phyloP scores from a whole-genome alignment of 2,888 invertebrate genomes.

The Hirtodrosophila duncani region DNA sequence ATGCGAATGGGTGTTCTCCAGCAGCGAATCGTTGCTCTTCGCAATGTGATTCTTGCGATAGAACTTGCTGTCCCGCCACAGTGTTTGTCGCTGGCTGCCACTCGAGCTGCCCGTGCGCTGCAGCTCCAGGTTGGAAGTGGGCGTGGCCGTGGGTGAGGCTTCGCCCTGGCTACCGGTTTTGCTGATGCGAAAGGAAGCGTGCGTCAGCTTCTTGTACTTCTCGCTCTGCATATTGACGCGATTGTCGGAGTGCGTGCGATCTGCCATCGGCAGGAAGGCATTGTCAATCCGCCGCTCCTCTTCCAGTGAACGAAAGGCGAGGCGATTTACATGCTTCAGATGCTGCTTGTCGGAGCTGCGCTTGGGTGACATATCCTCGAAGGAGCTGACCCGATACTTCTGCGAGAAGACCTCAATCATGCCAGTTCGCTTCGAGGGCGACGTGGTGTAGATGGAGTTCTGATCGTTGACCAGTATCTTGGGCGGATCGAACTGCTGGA shows the following conservation, averaged over 20 bases:
- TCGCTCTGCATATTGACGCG: conserved; percentile 77
- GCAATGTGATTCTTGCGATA: conserved; percentile 78
- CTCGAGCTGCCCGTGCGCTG: conserved; percentile 65
- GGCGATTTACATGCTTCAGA: conserved; percentile 76
- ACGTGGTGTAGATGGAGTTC: conserved; percentile 78
- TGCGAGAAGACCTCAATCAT: conserved; percentile 79
- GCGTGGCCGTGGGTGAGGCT: conserved; percentile 47
- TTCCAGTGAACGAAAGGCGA: conserved; percentile 77
- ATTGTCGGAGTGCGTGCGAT: conserved; percentile 77
- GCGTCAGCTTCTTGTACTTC: conserved; percentile 78
- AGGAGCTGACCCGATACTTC: conserved; percentile 78
- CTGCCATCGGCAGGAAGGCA: conserved; percentile 77
- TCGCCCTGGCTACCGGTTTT: conserved; percentile 72
- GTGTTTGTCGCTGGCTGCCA: conserved; percentile 70
- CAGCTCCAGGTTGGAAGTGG: conserved; percentile 57
- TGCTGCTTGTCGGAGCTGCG: conserved; percentile 66
- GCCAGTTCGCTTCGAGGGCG: conserved; percentile 77
- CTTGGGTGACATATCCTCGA: conserved; percentile 78
- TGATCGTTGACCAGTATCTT: conserved; percentile 78
- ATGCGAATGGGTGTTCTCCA: conserved; percentile 75
- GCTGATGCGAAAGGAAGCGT: conserved; percentile 77
- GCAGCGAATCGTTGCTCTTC: conserved; percentile 77
- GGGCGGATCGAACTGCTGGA: conserved; percentile 78
- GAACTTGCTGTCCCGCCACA: conserved; percentile 78
- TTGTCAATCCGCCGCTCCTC: conserved; percentile 78